These are phyloP conservation scores for Drosophila subobscura DNA, from an alignment of 1,140 invertebrate genomes.

Conservation along the genomic window DNA sequence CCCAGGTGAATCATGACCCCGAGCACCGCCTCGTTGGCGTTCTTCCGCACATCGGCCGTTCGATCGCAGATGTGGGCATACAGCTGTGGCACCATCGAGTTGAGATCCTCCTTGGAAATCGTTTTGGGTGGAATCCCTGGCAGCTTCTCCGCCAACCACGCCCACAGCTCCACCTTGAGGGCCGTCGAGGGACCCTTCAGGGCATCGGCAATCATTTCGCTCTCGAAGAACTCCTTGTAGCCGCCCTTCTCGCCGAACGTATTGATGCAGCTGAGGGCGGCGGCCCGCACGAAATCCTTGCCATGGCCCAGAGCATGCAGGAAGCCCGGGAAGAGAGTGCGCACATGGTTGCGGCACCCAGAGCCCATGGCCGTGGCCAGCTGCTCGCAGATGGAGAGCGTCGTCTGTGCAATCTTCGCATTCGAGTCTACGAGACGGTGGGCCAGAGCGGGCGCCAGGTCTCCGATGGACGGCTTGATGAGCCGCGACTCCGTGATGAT, in stretches of 20 bases:
- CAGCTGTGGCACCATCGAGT: constrained; percentile 90
- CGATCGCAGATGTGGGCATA: constrained; percentile 95
- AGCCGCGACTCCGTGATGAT: constrained; percentile 90
- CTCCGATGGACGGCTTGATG: constrained; percentile 92
- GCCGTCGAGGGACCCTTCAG: constrained; percentile 93
- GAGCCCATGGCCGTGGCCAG: constrained; percentile 92
- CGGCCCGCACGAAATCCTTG: constrained; percentile 90
- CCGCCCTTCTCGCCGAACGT: constrained; percentile 92
- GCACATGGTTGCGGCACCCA: constrained; percentile 91
- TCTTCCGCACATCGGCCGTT: constrained; percentile 95
- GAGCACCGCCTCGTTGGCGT: constrained; percentile 93
- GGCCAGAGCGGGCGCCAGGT: constrained; percentile 91
- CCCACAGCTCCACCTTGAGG: constrained; percentile 91
- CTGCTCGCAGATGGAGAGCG: constrained; percentile 91
- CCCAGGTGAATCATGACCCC: constrained; percentile 97
- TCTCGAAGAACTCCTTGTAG: constrained; percentile 91
- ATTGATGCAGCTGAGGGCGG: constrained; percentile 92
- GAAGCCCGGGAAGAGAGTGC: constrained; percentile 92
- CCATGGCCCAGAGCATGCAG: constrained; percentile 89
- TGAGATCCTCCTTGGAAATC: constrained; percentile 92
- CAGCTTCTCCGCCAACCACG: constrained; percentile 93
- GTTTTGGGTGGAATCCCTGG: constrained; percentile 88
- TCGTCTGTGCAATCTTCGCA: constrained; percentile 93
- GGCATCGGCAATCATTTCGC: constrained; percentile 94
- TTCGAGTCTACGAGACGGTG: constrained; percentile 93